Conservation (phyloP, 2,888 invertebrate species). For the Noctua janthina region DNA sequence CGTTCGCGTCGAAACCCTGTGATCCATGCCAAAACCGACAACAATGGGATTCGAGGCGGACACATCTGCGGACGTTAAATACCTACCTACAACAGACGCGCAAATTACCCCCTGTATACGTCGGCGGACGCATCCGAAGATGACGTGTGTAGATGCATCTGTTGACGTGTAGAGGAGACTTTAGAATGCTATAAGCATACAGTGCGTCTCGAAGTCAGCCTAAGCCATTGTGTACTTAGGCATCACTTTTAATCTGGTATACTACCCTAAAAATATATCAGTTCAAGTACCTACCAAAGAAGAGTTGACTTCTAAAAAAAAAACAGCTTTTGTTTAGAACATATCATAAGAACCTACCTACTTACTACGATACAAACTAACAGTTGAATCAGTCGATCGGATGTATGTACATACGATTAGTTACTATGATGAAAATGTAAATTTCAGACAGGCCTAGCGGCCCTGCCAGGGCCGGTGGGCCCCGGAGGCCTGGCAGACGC, state of each 20-base stretch:
- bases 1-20: too few species aligned
- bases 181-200: not conserved
- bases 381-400: not conserved
- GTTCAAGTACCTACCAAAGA: not conserved
- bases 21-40: too few species aligned
- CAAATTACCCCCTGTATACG: too few species aligned
- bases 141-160: too few species aligned
- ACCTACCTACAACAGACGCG: too few species aligned
- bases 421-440: conserved; percentile 11
- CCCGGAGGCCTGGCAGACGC: conserved; percentile 7
- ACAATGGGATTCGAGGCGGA: too few species aligned
- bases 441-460: conserved; percentile 47
- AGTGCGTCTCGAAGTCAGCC: not conserved
- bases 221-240: too few species aligned
- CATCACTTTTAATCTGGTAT: not conserved
- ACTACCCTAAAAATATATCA: not conserved
- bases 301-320: not conserved
- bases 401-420: not conserved
- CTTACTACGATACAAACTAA: not conserved
- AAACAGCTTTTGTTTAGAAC: not conserved
- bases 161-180: too few species aligned
- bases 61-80: too few species aligned
- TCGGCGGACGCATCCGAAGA: too few species aligned
- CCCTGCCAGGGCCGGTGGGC: not conserved
- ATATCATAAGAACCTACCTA: not conserved